Evolutionary conservation across 1,140 invertebrate genomes (phyloP), one percentile per base, ranked within the genome.

Genomic region (Pseudachorutes palmiensis): DNA sequence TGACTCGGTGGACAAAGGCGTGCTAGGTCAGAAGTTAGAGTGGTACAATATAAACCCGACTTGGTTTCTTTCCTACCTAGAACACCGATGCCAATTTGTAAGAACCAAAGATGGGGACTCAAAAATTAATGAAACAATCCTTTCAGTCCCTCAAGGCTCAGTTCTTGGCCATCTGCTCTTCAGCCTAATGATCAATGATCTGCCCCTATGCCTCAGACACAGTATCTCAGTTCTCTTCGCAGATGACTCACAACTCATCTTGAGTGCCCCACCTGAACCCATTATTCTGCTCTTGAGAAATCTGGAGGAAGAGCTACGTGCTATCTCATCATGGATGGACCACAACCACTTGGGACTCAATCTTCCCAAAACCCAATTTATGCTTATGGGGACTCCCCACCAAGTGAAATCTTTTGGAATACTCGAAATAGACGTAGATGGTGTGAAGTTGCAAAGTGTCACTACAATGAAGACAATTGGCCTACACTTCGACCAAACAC

Each of bases 81-180:
- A n/a, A 16, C 24, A 65, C 36, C 58, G 67, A 48, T 48, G n/a
- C 45, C 67, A 69, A 51, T 65, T 14, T 60, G 62, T 69, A n/a
- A 26, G 2, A 22, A 19, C n/a, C 1, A 29, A 67, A 3, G 33
- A 30, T 1, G 26, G 49, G 32, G 51, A 32, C 12, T 67, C 65
- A 36, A 5, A 3, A 5, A 41, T 28, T 12, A 48, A 32, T 14
- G 3, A 12, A 30, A 67, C 65, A 2, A 33, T 36, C n/a, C 36
- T 62, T 62, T 74, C 73, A 28, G 76, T 77, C 0, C 73, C 74
- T 0, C 77, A 76, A 67, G 77, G 77, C 0, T 75, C 74, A 22
- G 65, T 72, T 0, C 48, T 77, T 0, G 71, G 74, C 1, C 74
- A 72, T 31, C 36, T 70, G 1, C 59, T 76, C n/a, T 77, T 72